Evolutionary conservation across 2,797 vertebrate species (phyloP).

Genomic region (Etheostoma perlongum): DNA sequence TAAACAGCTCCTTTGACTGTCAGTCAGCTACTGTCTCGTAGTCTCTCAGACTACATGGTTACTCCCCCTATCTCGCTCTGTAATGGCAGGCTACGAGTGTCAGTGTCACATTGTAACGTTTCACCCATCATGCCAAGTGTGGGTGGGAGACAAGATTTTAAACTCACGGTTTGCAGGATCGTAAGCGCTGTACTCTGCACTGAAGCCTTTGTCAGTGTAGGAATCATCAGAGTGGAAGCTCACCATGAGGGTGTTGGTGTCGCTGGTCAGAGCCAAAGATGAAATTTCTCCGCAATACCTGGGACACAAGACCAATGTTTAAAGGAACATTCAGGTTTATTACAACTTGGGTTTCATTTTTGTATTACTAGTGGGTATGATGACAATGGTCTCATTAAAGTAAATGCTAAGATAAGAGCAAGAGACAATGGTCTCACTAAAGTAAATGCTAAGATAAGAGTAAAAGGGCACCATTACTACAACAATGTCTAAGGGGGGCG

Average conservation of each 20-base stretch:
- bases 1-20: slow-evolving; percentile 64
- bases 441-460: not conserved
- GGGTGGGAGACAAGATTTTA: slow-evolving; percentile 10
- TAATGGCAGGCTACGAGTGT: slow-evolving; percentile 52
- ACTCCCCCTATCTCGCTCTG: slow-evolving; percentile 13
- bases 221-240: slow-evolving; percentile 85
- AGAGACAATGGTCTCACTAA: not conserved
- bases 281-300: slow-evolving; percentile 86
- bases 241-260: slow-evolving; percentile 65
- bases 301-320: slow-evolving; percentile 5
- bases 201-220: slow-evolving; percentile 87
- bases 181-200: slow-evolving; percentile 74
- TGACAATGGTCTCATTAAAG: not conserved
- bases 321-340: not conserved
- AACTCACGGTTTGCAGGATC: slow-evolving; percentile 85
- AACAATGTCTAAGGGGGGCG: not conserved
- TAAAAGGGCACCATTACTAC: not conserved
- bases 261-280: slow-evolving; percentile 74
- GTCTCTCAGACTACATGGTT: slow-evolving; percentile 35
- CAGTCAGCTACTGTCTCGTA: slow-evolving; percentile 41
- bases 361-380: not conserved
- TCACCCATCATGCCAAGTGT: slow-evolving; percentile 25
- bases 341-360: not conserved
- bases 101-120: slow-evolving; percentile 38
- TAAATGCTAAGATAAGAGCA: not conserved